Percentiles rank a stretch among this genome's conserved stretches.
Conservation (phyloP, 2,797 vertebrate species). For the Chloroceryle inda region DNA sequence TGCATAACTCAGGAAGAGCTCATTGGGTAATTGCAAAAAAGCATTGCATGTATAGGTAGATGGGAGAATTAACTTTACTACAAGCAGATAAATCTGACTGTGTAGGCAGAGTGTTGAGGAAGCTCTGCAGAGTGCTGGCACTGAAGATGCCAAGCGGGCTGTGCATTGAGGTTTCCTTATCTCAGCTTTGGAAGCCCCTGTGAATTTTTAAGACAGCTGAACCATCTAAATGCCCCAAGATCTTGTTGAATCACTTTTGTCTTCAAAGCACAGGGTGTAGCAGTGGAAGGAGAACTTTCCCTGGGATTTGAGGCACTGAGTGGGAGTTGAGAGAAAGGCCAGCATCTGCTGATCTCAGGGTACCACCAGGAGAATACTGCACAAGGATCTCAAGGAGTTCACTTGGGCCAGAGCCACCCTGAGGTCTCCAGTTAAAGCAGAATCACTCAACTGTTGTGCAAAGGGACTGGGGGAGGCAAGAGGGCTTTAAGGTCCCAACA, state of each 20-base stretch:
- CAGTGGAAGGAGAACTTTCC: slow-evolving; percentile 57
- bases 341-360: slow-evolving; percentile 69
- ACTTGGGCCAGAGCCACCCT: slow-evolving; percentile 57
- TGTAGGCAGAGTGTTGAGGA: no score
- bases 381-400: slow-evolving; percentile 15
- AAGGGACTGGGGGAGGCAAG: not conserved
- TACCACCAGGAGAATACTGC: slow-evolving; percentile 63
- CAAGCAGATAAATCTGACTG: not conserved
- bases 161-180: not conserved
- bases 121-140: not conserved
- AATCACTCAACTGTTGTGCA: not conserved
- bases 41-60: no score
- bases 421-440: not conserved
- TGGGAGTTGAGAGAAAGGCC: slow-evolving; percentile 70
- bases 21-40: rapidly evolving
- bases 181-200: not conserved
- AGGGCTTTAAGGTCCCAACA: not conserved
- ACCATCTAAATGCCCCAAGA: not conserved
- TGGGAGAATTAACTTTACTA: not conserved
- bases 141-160: not conserved
- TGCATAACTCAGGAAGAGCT: rapidly evolving
- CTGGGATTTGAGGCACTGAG: slow-evolving; percentile 67
- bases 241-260: not conserved
- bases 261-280: slow-evolving; percentile 62
- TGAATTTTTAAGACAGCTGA: not conserved